These are phyloP conservation scores for Phrynosoma platyrhinos DNA, from an alignment of 2,113 vertebrate genomes.

Conservation along the genomic window DNA sequence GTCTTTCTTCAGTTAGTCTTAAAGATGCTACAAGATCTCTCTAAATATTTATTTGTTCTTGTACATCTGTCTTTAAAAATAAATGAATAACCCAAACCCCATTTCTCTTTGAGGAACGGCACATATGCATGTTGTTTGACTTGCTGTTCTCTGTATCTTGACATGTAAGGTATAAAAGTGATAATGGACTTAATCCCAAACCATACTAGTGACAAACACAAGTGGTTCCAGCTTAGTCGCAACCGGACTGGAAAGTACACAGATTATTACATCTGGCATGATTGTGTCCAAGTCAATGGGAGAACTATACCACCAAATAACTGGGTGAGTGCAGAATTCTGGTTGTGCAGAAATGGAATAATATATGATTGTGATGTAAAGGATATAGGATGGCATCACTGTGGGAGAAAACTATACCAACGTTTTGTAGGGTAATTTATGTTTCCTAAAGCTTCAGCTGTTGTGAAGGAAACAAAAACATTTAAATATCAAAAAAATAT, in stretches of 20 bases:
- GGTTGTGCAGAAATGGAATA: neutral
- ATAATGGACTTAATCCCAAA: conserved; percentile 97
- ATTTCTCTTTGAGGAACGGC: neutral
- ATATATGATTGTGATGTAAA: neutral
- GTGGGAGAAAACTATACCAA: neutral
- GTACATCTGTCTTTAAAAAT: neutral
- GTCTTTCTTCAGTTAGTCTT: too few species aligned
- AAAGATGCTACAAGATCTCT: too few species aligned
- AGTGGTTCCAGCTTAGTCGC: conserved; percentile 94
- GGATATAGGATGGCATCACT: neutral
- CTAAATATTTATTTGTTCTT: neutral
- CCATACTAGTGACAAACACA: conserved; percentile 92
- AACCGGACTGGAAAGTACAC: conserved; percentile 83
- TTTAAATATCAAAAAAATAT: too few species aligned
- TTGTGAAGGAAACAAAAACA: too few species aligned
- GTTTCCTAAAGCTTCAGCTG: too few species aligned
- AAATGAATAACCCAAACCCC: neutral
- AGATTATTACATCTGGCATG: conserved; percentile 93
- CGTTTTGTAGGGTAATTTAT: too few species aligned
- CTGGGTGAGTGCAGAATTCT: conserved; percentile 81
- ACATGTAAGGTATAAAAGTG: conserved; percentile 88
- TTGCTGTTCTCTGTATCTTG: neutral
- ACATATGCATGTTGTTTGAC: neutral
- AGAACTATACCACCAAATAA: conserved; percentile 86
- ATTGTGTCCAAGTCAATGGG: conserved; percentile 75